Conservation (phyloP, 1,140 invertebrate species). For the Uloborus diversus region DNA sequence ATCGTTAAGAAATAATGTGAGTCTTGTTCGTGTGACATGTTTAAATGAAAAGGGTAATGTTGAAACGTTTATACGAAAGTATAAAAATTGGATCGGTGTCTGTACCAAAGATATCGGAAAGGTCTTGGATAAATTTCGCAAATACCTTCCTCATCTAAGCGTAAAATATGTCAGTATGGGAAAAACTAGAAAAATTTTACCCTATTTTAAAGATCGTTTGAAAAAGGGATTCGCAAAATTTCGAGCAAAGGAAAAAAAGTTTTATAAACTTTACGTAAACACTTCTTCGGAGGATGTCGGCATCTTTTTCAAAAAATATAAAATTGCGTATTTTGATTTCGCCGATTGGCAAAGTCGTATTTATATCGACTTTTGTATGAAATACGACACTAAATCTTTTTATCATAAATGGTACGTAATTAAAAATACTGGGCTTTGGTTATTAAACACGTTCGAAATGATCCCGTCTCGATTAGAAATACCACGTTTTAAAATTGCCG, state of each 20-base stretch:
- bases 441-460: neutral
- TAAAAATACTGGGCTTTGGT: rapidly evolving
- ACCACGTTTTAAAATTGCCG: neutral
- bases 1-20: too few relatives aligned
- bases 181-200: neutral
- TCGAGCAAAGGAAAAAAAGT: neutral
- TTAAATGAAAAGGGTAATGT: neutral
- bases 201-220: neutral
- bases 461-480: neutral
- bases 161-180: neutral
- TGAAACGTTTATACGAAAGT: neutral
- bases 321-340: slow-evolving; percentile 10
- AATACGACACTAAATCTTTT: neutral
- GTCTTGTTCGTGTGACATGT: neutral
- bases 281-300: neutral
- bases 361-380: neutral
- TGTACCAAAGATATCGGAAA: slow-evolving; percentile 16
- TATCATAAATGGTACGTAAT: slow-evolving; percentile 13
- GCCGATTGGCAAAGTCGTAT: neutral
- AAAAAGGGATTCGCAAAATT: neutral
- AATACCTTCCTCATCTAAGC: neutral
- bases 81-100: neutral
- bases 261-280: neutral
- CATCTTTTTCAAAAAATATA: neutral
- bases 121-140: neutral